Base-by-base conservation (phyloP, 1,140 invertebrate species). In the Megalopta genalis region DNA sequence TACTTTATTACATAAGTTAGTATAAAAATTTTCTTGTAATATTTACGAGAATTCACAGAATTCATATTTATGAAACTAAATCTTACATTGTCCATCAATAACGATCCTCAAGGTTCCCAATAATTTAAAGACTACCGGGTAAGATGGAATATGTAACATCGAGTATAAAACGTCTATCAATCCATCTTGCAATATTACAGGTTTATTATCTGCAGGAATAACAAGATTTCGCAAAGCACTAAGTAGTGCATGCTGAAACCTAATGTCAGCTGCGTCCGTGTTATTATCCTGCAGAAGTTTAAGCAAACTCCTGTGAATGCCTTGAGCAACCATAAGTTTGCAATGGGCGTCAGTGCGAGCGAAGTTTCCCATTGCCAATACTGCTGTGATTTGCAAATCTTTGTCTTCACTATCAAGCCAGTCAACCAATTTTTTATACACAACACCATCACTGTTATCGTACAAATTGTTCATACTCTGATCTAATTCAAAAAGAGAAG, bases 361-460 rank as follows among this genome's bases (percentile, higher is more conserved):
- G 93, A 98, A 98, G 93, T 98, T 98, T 2, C 97, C 97, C 86
- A 98, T 95, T 5, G 97, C 97, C 63, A 98, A 93, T 14, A 97
- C 95, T 0, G 96, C 97, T 42, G 97, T 96, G 25, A 96, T 95
- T 85, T 97, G 94, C 14, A 98, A 92, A 91, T 97, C 96, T 76
- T 95, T 94, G 87, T 97, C 95, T 16, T 93, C 89, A 0, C 95
- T 95, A 65, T 96, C 94, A 73, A 98, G 90, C 97, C 97, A 98
- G 25, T 94, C 93, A 27, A 97, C 93, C 90, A 97, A 95, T 81
- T 95, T 95, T 59, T 88, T 92, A 88, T 97, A 98, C 1, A 97
- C 95, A 77, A 93, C 93, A 1, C 96, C 96, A 60, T 95, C 93
- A 2, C 96, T 95, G 79, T 95, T 93, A 46, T 94, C 93, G 91